These are phyloP conservation scores for Lucinisca nassula DNA, from an alignment of 2,888 invertebrate genomes.

Conservation along the genomic window DNA sequence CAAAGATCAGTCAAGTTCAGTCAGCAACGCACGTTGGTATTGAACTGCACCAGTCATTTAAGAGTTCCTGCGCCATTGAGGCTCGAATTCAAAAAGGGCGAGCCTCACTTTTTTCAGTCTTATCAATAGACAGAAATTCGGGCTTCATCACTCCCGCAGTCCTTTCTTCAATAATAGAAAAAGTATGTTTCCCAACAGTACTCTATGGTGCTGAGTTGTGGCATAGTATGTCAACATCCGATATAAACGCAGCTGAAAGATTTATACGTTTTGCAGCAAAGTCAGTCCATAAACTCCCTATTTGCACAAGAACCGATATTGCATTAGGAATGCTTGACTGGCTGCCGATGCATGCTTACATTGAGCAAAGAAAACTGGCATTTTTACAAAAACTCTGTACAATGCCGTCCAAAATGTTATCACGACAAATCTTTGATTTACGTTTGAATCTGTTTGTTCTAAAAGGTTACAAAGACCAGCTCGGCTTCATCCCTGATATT, in stretches of 20 bases:
- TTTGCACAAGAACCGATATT: neutral
- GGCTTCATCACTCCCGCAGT: neutral
- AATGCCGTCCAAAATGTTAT: too few species aligned
- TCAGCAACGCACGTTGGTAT: constrained; percentile 15
- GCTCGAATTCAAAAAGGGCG: neutral
- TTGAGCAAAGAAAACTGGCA: neutral
- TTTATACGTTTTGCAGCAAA: constrained; percentile 9
- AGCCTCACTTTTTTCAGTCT: neutral
- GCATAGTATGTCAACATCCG: neutral
- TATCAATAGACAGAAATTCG: neutral
- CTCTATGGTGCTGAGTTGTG: constrained; percentile 3
- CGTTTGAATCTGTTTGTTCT: too few species aligned
- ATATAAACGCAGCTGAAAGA: neutral
- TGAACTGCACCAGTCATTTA: constrained; percentile 1
- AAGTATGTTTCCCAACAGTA: neutral
- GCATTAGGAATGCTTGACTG: neutral
- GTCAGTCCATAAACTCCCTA: neutral
- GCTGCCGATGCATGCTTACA: neutral
- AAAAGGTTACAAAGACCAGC: too few species aligned
- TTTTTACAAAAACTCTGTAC: neutral
- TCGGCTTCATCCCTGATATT: too few species aligned
- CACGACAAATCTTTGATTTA: too few species aligned
- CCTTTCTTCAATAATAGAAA: neutral
- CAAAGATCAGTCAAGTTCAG: neutral
- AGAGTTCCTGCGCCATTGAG: neutral